A percentile compares a stretch with the other conserved stretches of the same genome.
These are phyloP conservation scores for Delichon dasypus DNA, from an alignment of 2,797 vertebrate genomes.

Conservation along the genomic window DNA sequence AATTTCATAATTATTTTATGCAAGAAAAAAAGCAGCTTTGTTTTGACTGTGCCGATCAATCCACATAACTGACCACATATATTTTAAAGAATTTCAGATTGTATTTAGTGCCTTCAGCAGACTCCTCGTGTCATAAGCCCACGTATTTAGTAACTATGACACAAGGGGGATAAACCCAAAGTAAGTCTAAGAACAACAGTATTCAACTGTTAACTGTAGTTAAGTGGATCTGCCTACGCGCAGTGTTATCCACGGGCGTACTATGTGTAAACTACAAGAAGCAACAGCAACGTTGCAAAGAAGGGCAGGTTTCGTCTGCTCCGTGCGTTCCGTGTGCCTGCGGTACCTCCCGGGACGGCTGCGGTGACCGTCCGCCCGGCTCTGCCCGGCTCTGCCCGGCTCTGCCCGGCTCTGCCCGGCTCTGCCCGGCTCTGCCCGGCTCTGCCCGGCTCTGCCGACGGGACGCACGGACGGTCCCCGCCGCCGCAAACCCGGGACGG, in stretches of 20 bases:
- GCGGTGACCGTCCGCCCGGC: not conserved
- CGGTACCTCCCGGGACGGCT: not conserved
- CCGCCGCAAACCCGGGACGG: not conserved
- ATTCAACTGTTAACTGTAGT: not conserved
- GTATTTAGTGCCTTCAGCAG: not conserved
- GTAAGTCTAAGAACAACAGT: not conserved
- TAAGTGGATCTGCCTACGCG: not conserved
- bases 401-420: not conserved
- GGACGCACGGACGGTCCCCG: not conserved
- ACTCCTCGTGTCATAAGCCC: not conserved
- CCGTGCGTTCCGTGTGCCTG: accelerated
- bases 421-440: not conserved
- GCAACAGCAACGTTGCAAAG: not conserved
- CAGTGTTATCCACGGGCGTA: not conserved
- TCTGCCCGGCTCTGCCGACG: not conserved
- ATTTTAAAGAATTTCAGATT: not conserved
- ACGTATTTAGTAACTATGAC: not conserved
- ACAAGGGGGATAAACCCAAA: not conserved
- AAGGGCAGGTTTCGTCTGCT: not conserved
- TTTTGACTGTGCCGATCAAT: not conserved
- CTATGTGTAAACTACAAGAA: not conserved
- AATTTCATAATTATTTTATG: not conserved
- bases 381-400: not conserved
- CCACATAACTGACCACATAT: accelerated
- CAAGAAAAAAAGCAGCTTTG: not conserved